These are phyloP conservation scores for Baryphthengus martii DNA, from an alignment of 2,113 vertebrate genomes.

Conservation along the genomic window DNA sequence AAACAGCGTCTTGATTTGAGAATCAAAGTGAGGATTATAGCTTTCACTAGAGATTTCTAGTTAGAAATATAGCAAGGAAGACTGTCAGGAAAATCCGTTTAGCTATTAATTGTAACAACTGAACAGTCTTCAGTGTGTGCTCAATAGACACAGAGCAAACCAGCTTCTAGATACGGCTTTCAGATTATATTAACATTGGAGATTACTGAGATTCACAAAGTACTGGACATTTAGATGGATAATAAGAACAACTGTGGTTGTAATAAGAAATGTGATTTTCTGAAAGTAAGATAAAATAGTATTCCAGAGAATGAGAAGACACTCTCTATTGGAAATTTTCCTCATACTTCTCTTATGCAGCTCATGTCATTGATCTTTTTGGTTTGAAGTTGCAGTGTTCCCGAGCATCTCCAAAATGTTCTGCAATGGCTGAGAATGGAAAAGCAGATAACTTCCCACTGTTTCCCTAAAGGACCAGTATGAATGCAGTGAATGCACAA, in stretches of 20 bases:
- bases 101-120: not conserved
- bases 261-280: not conserved
- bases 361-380: not conserved
- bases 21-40: not conserved
- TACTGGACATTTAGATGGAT: not conserved
- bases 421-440: not conserved
- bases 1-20: not conserved
- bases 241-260: not conserved
- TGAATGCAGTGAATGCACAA: not conserved
- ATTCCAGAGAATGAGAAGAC: not conserved
- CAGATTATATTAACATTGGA: not conserved
- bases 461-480: not conserved
- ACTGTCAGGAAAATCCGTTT: not conserved
- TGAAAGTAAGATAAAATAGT: not conserved
- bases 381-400: not conserved
- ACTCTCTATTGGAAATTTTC: not conserved
- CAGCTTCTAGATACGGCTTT: not conserved
- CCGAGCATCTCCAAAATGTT: not conserved
- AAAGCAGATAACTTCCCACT: not conserved
- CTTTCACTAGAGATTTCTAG: not conserved
- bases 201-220: not conserved
- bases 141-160: not conserved
- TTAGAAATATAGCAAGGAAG: not conserved
- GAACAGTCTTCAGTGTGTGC: not conserved
- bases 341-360: fast-evolving